phyloP scores from a whole-genome alignment of 2,113 vertebrate species.

The Lagenorhynchus albirostris region DNA sequence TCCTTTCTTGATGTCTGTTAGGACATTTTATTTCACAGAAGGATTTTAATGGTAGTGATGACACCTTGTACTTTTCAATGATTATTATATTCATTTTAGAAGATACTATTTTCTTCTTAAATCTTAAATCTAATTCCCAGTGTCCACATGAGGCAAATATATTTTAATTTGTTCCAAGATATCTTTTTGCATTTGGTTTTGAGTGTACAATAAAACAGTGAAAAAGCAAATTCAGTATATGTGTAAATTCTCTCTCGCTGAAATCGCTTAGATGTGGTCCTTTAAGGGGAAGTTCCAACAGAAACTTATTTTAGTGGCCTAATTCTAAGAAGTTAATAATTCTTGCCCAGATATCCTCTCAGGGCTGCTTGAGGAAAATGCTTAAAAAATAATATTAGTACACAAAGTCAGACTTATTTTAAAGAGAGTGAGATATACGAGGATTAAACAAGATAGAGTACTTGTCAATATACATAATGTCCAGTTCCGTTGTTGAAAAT shows the following conservation, averaged over 20 bases:
- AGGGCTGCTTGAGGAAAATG: neutral
- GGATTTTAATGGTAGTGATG: neutral
- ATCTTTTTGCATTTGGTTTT: conserved; percentile 6
- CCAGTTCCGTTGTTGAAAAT: neutral
- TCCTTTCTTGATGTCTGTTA: neutral
- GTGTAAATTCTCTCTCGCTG: neutral
- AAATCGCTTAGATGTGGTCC: neutral
- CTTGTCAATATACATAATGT: neutral
- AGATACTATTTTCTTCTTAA: neutral
- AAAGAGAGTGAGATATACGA: neutral
- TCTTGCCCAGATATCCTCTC: neutral
- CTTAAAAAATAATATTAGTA: neutral
- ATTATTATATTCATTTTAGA: neutral
- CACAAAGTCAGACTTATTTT: neutral
- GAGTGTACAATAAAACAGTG: neutral
- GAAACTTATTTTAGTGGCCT: neutral
- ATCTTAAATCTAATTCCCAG: neutral
- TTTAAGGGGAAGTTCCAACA: neutral
- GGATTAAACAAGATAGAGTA: neutral
- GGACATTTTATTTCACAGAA: neutral
- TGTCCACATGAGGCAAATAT: neutral
- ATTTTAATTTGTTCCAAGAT: conserved; percentile 10
- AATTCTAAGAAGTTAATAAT: neutral
- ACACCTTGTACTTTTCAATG: neutral
- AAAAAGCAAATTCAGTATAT: neutral